Percentiles rank a stretch among this genome's conserved stretches.
Evolutionary conservation across 2,113 vertebrate species (phyloP).

Genomic region (Corapipo altera): DNA sequence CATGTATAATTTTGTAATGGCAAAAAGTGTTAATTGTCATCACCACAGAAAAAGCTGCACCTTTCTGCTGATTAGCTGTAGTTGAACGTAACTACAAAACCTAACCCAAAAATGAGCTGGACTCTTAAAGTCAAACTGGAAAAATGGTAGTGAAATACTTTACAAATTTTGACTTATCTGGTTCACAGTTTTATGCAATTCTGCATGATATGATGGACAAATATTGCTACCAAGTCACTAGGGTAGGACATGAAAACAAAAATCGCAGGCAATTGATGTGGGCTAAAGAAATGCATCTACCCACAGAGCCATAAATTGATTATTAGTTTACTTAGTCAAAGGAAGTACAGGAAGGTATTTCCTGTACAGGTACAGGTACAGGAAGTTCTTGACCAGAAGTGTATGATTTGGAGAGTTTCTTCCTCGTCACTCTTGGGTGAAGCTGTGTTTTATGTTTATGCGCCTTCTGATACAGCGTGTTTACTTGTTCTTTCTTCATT

Average conservation of each 20-base stretch:
- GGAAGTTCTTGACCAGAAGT: background rate
- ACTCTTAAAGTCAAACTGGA: background rate
- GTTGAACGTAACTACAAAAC: background rate
- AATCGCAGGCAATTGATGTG: too few relatives aligned
- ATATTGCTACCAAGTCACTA: background rate
- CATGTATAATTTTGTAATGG: background rate
- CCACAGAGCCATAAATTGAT: background rate
- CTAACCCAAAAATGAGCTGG: background rate
- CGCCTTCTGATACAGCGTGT: background rate
- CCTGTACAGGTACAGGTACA: too few relatives aligned
- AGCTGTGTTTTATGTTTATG: background rate
- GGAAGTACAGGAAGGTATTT: too few relatives aligned
- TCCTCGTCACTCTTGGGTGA: background rate
- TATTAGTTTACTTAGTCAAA: background rate
- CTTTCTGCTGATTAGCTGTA: background rate
- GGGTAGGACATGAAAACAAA: background rate
- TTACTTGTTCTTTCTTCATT: background rate
- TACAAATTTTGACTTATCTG: background rate
- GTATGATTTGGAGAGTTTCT: background rate
- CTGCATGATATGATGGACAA: rapidly evolving
- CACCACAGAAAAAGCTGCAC: background rate
- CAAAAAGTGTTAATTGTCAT: background rate
- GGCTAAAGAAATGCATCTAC: background rate
- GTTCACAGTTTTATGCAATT: background rate
- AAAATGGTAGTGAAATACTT: background rate